Evolutionary conservation across 2,888 invertebrate species (phyloP), one percentile per base, ranked within the genome.

Genomic region (Abrostola tripartita): DNA sequence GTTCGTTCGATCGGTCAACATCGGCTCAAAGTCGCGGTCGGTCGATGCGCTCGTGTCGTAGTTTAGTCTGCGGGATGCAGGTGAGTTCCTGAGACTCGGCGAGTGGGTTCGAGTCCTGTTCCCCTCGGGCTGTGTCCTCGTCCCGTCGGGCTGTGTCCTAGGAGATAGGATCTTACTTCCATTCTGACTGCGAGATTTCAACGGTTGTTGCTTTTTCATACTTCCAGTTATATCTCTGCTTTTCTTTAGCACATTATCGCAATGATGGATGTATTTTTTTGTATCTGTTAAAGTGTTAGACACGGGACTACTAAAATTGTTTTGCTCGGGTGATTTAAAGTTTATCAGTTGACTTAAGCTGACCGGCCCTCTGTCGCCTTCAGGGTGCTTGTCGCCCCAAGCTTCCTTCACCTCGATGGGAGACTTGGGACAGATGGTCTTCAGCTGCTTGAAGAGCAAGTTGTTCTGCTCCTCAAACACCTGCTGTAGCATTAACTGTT

Each of bases 391-490:
- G 36, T 92, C 92, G 1, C 71, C 80, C 92, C 94, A 93, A n/a
- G 92, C 93, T 58, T 89, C 86, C 65, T 92, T 92, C 0, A 78
- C 81, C 75, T 93, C 91, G 5, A 86, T 82, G 0, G 91, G 88
- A 1, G 92, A 87, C 69, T 87, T 90, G 0, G 94, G 94, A 50
- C 90, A 90, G 53, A 94, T 93, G 0, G 87, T 90, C 75, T 94
- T 94, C 14, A 94, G 76, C 68, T 93, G 94, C 57, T 89, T 94
- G 86, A 96, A 91, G 1, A 97, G 87, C 64, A 95, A 85, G 68
- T 93, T 93, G 81, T 97, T 96, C 81, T 97, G 97, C 54, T 95
- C 95, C 71, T 96, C 96, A 77, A 97, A 97, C 50, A 95, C 94
- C 78, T 96, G 93, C 77, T 96, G 96, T 73, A 97, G 88, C 37